Base-by-base conservation (phyloP, 2,113 vertebrate genomes). In the Nycticryphes semicollaris region DNA sequence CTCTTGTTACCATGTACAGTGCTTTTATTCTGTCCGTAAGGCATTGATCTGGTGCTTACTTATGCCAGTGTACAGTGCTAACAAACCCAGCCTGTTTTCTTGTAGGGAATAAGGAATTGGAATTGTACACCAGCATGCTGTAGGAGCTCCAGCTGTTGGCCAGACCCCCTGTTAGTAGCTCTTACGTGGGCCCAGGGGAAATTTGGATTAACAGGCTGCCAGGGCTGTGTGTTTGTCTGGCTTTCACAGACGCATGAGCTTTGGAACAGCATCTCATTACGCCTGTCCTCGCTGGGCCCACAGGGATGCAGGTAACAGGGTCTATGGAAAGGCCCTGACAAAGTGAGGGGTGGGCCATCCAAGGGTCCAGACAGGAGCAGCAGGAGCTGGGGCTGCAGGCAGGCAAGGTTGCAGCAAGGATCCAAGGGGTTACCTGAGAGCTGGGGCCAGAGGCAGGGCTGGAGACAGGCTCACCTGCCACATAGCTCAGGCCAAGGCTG, bases 171-270 rank as follows among this genome's bases (percentile, higher is more conserved):
- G 25, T 14, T 24, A 11, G 28, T 56, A 31, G 30, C 23, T 78
- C 33, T 56, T 19, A 10, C 0, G 0, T 3, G 35, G 21, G 22
- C 28, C 3, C 19, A 12, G 43, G 14, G 53, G 16, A 15, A 39
- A 37, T 60, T 51, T 51, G 28, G 54, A 35, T 73, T 28, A 31
- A 17, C 22, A 37, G 22, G 33, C 15, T 77, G 35, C 17, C 5
- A 9, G 53, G n/a, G 7, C 6, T 59, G 73, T 28, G 4, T 31
- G 60, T 51, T 43, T 48, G 30, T 15, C 54, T 13, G 21, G 23
- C 53, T 84, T 53, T 37, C 31, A 14, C 24, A 39, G 43, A 7
- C n/a, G 28, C 25, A 4, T 3, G 31, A 25, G 30, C 62, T 86
- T 70, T 89, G 57, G 63, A 77, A 21, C 35, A 85, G 28, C 43